Conservation (phyloP, 1,140 invertebrate species). For the Sycophaga agraensis region DNA sequence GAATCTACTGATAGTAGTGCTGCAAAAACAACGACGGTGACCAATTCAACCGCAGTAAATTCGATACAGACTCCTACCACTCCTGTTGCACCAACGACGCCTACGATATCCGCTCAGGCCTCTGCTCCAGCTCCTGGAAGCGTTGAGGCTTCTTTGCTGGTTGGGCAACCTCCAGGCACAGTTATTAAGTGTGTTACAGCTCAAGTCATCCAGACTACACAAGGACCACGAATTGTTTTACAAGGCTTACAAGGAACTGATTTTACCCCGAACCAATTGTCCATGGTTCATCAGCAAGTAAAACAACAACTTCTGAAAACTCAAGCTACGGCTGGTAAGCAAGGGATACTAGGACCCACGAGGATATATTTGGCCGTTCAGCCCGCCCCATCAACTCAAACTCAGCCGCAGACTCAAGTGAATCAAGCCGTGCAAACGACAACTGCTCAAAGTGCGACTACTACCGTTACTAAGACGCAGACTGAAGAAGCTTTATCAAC, state of each 20-base stretch:
- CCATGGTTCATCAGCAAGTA: constrained; percentile 81
- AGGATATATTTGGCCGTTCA: constrained; percentile 84
- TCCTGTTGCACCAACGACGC: constrained; percentile 11
- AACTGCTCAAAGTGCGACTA: constrained; percentile 4
- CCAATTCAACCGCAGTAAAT: neutral
- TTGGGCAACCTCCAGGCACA: constrained; percentile 78
- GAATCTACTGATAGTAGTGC: constrained; percentile 9
- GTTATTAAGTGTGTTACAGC: constrained; percentile 85
- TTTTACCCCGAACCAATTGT: constrained; percentile 76
- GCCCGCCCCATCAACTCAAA: constrained; percentile 52
- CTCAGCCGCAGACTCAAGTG: constrained; percentile 23
- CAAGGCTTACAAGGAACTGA: constrained; percentile 80
- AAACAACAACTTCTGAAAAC: constrained; percentile 84
- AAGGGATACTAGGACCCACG: constrained; percentile 78
- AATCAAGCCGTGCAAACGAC: constrained; percentile 6
- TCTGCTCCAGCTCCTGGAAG: constrained; percentile 50
- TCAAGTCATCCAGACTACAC: constrained; percentile 76
- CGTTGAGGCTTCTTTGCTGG: constrained; percentile 71
- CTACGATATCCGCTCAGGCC: constrained; percentile 1
- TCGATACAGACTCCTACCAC: neutral
- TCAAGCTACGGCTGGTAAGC: constrained; percentile 78
- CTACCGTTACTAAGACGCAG: constrained; percentile 21
- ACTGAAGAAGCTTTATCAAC: neutral
- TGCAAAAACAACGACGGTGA: constrained; percentile 27
- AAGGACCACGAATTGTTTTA: constrained; percentile 80